Conservation (phyloP, 2,797 vertebrate species). For the Lerista edwardsae region DNA sequence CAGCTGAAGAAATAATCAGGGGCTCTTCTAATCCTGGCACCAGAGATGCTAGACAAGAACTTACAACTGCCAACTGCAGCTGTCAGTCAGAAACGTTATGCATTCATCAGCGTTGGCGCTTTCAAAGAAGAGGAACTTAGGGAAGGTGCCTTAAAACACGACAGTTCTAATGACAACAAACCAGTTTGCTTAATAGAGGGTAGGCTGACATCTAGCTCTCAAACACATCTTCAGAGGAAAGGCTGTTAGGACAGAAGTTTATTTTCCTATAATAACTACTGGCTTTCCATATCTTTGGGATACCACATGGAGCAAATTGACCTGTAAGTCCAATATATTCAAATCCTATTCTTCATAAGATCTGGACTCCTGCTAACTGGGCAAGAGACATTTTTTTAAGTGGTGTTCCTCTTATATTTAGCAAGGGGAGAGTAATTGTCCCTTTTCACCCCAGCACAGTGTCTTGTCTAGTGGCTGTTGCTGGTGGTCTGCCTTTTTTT, state of each 20-base stretch:
- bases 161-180: not conserved
- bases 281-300: not conserved
- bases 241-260: not conserved
- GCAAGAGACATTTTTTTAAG: too few relatives aligned
- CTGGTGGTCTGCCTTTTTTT: too few relatives aligned
- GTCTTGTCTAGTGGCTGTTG: too few relatives aligned
- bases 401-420: too few relatives aligned
- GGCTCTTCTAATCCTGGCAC: constrained; percentile 35
- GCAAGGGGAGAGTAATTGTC: too few relatives aligned
- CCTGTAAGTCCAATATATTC: too few relatives aligned
- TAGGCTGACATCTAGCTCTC: not conserved
- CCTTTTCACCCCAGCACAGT: too few relatives aligned
- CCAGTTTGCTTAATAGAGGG: not conserved
- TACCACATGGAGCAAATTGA: not conserved
- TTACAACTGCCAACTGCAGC: constrained; percentile 33
- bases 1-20: constrained; percentile 34
- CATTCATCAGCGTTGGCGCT: constrained; percentile 10
- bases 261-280: too few relatives aligned
- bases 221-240: not conserved
- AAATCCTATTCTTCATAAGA: too few relatives aligned
- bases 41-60: constrained; percentile 23
- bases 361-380: too few relatives aligned
- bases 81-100: constrained; percentile 11
- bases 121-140: not conserved
- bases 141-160: not conserved